Conservation (phyloP, 1,140 invertebrate species). For the Drosophila lini region DNA sequence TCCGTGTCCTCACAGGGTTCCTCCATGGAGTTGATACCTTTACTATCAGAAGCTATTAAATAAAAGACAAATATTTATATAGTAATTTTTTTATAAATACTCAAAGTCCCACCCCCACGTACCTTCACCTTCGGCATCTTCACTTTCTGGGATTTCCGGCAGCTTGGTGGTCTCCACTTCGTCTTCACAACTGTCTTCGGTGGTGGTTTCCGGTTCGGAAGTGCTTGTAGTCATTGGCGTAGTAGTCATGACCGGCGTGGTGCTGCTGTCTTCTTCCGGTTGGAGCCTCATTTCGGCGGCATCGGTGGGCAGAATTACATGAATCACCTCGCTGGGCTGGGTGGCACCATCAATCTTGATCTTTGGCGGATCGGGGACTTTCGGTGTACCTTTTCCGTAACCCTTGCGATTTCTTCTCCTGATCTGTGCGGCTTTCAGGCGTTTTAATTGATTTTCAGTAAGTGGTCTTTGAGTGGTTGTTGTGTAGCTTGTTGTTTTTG, state of each 20-base stretch:
- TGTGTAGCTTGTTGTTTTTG: conserved; percentile 1
- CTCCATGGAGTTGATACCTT: neutral
- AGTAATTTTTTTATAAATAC: neutral
- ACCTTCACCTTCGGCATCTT: conserved; percentile 37
- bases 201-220: conserved; percentile 35
- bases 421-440: neutral
- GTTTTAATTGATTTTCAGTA: conserved; percentile 11
- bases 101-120: neutral
- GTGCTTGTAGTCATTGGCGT: conserved; percentile 24
- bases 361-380: conserved; percentile 56
- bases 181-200: conserved; percentile 27
- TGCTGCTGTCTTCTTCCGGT: conserved; percentile 24
- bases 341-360: conserved; percentile 59
- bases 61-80: neutral
- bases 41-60: neutral
- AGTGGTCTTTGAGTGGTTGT: conserved; percentile 1
- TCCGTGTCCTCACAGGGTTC: conserved; percentile 56
- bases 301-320: conserved; percentile 45
- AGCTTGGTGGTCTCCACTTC: conserved; percentile 34
- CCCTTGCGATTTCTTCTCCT: conserved; percentile 7
- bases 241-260: conserved; percentile 7
- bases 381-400: neutral
- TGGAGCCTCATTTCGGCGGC: conserved; percentile 13
- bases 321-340: conserved; percentile 58
- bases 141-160: conserved; percentile 8